Evolutionary conservation across 2,888 invertebrate genomes (phyloP).

Genomic region (Phaonia tiefii): DNA sequence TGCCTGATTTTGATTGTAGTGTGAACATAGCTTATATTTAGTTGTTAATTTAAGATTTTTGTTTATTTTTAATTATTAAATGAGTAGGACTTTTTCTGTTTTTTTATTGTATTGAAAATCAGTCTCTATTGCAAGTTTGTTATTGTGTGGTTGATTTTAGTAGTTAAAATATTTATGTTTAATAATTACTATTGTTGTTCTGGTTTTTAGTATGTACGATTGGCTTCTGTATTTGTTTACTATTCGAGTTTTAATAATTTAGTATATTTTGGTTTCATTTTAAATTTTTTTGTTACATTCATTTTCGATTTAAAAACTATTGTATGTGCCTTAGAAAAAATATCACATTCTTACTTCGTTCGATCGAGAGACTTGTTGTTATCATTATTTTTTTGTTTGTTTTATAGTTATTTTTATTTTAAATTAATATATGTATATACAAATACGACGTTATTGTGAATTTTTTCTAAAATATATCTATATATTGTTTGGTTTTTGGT

Average conservation of each 20-base stretch:
- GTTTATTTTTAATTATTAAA: too few relatives aligned
- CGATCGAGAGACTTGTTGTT: constrained; percentile 78
- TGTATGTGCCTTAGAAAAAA: constrained; percentile 78
- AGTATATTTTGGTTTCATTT: constrained; percentile 61
- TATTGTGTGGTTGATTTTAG: constrained; percentile 54
- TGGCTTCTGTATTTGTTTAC: constrained; percentile 62
- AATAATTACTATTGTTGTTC: constrained; percentile 62
- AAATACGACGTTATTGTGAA: constrained; percentile 29
- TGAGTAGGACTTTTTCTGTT: not conserved
- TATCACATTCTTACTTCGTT: constrained; percentile 81
- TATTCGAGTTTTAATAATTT: constrained; percentile 46
- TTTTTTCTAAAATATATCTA: constrained; percentile 66
- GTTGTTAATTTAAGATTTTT: too few relatives aligned
- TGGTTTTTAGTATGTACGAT: constrained; percentile 67
- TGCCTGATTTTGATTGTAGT: too few relatives aligned
- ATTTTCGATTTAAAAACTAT: constrained; percentile 67
- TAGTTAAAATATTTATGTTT: constrained; percentile 62
- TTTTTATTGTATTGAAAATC: constrained; percentile 72
- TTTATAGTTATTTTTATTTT: constrained; percentile 65
- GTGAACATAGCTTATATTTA: too few relatives aligned
- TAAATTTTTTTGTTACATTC: constrained; percentile 54
- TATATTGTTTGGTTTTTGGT: constrained; percentile 44
- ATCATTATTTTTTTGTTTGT: constrained; percentile 56
- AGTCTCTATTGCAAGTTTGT: constrained; percentile 80
- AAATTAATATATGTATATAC: constrained; percentile 65